These are phyloP conservation scores for Amblyjoppa proteus DNA, from an alignment of 2,888 invertebrate genomes.

Conservation along the genomic window DNA sequence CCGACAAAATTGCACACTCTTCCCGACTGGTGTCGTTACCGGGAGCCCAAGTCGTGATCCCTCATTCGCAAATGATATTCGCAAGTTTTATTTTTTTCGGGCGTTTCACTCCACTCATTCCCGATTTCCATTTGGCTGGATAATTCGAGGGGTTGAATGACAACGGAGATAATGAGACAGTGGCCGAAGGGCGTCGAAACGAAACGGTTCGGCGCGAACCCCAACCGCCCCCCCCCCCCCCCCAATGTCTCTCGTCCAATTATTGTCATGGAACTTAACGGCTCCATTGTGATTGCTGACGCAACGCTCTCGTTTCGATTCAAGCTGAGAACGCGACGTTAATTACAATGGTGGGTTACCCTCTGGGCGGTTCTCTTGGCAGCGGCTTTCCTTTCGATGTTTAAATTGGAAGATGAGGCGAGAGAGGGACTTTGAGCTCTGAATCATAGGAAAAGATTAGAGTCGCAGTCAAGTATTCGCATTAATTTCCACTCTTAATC, in stretches of 20 bases:
- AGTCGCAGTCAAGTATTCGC: not conserved
- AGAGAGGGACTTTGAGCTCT: not conserved
- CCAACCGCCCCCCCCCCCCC: not conserved
- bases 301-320: conserved; percentile 11
- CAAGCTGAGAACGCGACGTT: not conserved
- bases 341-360: conserved; percentile 1
- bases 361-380: not conserved
- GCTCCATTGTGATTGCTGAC: conserved; percentile 27
- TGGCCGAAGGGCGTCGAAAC: not conserved
- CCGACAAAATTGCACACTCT: no score
- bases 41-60: not conserved
- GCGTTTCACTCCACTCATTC: not conserved
- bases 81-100: not conserved
- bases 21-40: no score
- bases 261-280: conserved; percentile 40
- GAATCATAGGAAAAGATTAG: not conserved
- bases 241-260: conserved; percentile 39
- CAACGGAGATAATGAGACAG: not conserved
- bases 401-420: not conserved
- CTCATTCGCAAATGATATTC: not conserved
- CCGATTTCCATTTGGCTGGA: not conserved
- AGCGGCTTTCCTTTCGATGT: not conserved
- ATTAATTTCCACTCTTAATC: conserved; percentile 4
- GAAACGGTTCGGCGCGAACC: not conserved
- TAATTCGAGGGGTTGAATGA: not conserved